A percentile compares a stretch with the other conserved stretches of the same genome.
These are phyloP conservation scores for Motacilla alba DNA, from an alignment of 2,113 vertebrate species.

Conservation along the genomic window DNA sequence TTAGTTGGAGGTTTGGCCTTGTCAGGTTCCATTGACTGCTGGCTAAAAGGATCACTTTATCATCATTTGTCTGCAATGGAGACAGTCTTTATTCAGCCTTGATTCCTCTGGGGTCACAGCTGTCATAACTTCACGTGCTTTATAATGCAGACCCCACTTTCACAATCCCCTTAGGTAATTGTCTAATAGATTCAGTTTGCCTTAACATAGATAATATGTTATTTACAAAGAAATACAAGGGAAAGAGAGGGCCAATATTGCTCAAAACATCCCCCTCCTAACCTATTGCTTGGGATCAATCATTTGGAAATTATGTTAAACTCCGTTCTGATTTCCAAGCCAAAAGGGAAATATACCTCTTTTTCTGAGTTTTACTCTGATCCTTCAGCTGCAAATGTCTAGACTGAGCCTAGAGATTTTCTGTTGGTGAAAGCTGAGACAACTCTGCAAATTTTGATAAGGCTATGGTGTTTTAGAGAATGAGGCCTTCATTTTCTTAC, in stretches of 20 bases:
- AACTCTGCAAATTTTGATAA: not conserved
- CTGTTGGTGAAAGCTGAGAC: not conserved
- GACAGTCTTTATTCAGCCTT: conserved; percentile 83
- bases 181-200: conserved; percentile 69
- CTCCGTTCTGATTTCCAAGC: not conserved
- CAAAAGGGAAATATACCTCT: not conserved
- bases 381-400: not conserved
- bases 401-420: not conserved
- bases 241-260: not conserved
- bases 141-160: conserved; percentile 62
- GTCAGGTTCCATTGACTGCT: conserved; percentile 86
- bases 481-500: not conserved
- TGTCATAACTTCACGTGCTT: conserved; percentile 82
- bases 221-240: not conserved
- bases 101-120: conserved; percentile 74
- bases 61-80: conserved; percentile 92
- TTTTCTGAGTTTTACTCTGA: not conserved
- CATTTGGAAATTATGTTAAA: conserved; percentile 17
- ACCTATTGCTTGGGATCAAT: not conserved
- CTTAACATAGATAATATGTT: conserved; percentile 62
- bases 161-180: conserved; percentile 61
- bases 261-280: not conserved
- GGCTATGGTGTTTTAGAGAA: not conserved
- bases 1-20: conserved; percentile 85
- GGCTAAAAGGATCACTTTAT: conserved; percentile 93